These are phyloP conservation scores for Leptobrachium ailaonicum DNA, from an alignment of 2,113 vertebrate species.

Conservation along the genomic window DNA sequence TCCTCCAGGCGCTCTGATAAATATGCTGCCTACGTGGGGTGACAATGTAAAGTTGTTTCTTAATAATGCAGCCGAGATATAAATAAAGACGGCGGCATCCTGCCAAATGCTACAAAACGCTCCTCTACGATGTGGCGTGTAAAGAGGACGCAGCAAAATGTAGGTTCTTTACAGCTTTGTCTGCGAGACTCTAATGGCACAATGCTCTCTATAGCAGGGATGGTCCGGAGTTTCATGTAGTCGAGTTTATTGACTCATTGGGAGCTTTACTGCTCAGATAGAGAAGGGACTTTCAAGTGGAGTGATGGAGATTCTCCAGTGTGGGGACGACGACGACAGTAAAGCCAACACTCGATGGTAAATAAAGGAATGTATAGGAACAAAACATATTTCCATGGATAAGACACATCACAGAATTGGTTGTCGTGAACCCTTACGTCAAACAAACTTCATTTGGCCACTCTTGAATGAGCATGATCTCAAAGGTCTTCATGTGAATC, in stretches of 20 bases:
- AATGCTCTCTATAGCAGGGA: not conserved
- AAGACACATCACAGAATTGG: too few species aligned
- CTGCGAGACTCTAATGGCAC: not conserved
- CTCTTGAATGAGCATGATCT: too few species aligned
- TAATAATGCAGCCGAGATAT: not conserved
- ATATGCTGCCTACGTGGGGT: not conserved
- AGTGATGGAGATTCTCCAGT: too few species aligned
- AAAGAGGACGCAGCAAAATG: not conserved
- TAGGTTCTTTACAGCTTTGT: not conserved
- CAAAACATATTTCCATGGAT: too few species aligned
- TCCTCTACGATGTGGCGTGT: not conserved
- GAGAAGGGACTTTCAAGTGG: not conserved
- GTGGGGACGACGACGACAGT: too few species aligned
- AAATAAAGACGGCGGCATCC: constrained; percentile 5
- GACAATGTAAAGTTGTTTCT: constrained; percentile 18
- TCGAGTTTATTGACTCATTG: not conserved
- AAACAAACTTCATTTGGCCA: too few species aligned
- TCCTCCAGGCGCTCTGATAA: constrained; percentile 31
- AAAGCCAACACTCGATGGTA: too few species aligned
- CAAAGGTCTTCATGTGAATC: too few species aligned
- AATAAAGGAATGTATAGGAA: too few species aligned
- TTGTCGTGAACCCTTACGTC: too few species aligned
- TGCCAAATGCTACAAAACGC: not conserved
- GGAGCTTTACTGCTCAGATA: not conserved
- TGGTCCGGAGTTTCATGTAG: not conserved